Conservation (phyloP, 2,888 invertebrate genomes). For the Aporophyla lueneburgensis region DNA sequence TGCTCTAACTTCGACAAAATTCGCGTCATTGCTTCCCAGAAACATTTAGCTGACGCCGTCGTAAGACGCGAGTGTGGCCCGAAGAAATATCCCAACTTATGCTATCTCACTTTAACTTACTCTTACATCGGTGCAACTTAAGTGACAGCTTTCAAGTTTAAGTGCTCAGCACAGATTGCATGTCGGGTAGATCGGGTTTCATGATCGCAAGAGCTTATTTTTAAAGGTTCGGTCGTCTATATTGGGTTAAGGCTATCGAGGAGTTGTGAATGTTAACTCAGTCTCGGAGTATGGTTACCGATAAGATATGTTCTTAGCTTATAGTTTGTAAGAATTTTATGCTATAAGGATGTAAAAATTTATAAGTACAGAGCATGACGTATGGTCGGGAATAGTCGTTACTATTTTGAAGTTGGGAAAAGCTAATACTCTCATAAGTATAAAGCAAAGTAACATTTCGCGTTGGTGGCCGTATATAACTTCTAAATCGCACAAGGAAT, state of each 20-base stretch:
- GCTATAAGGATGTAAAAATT: background rate
- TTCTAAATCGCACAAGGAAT: no score
- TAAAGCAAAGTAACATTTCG: no score
- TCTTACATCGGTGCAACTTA: conserved; percentile 37
- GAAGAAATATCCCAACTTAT: conserved; percentile 39
- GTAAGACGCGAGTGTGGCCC: conserved; percentile 6
- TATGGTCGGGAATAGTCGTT: background rate
- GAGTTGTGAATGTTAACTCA: background rate
- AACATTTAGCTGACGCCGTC: conserved; percentile 34
- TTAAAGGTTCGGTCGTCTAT: conserved; percentile 8
- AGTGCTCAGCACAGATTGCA: conserved; percentile 55
- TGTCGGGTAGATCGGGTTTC: conserved; percentile 33
- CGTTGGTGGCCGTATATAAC: background rate
- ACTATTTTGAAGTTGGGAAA: background rate
- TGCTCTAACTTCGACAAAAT: conserved; percentile 20
- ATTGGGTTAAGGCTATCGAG: background rate
- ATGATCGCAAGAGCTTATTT: conserved; percentile 33
- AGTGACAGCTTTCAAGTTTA: conserved; percentile 48
- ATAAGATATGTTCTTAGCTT: background rate
- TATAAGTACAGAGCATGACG: background rate
- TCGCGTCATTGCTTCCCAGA: conserved; percentile 24
- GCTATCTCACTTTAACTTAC: conserved; percentile 40
- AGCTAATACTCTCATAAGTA: background rate
- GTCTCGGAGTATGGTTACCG: background rate
- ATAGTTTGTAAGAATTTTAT: background rate